Evolutionary conservation across 2,797 vertebrate species (phyloP).

Genomic region (Hyperoplus lanceolatus): DNA sequence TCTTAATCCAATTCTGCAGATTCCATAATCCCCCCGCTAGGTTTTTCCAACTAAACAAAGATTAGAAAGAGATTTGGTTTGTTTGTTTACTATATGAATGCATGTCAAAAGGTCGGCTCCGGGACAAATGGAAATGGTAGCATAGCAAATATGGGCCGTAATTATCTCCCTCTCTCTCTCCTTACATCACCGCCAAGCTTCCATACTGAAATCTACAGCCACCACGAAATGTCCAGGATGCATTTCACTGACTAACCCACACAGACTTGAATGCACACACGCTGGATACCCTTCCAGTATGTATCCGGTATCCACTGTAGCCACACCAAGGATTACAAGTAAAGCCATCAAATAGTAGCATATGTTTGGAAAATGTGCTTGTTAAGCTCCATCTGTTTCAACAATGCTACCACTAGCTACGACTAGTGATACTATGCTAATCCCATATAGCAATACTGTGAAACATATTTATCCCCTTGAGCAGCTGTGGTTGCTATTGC

Average conservation of each 20-base stretch:
- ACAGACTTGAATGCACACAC: constrained; percentile 7
- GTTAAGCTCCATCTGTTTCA: constrained; percentile 43
- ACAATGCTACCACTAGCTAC: neutral
- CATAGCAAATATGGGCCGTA: constrained; percentile 19
- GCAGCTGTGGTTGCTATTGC: neutral
- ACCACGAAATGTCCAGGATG: constrained; percentile 33
- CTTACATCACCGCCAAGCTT: constrained; percentile 28
- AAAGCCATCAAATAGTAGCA: constrained; percentile 49
- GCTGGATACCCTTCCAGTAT: neutral
- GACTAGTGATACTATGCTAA: neutral
- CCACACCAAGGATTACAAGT: constrained; percentile 33
- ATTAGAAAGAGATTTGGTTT: constrained; percentile 56
- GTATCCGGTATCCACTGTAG: constrained; percentile 20
- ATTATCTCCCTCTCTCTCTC: neutral
- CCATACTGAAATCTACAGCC: constrained; percentile 23
- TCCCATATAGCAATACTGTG: neutral
- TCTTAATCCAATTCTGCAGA: constrained; percentile 57
- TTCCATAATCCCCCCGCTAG: constrained; percentile 54
- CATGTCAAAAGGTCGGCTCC: constrained; percentile 57
- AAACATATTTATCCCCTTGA: neutral
- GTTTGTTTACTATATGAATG: constrained; percentile 63
- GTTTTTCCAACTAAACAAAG: constrained; percentile 63
- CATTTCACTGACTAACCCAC: constrained; percentile 20
- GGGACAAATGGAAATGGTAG: constrained; percentile 54
- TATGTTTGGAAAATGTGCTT: constrained; percentile 31